A percentile compares a stretch with the other conserved stretches of the same genome.
These are phyloP conservation scores for Heliothis peltigera DNA, from an alignment of 2,888 invertebrate species.

Conservation along the genomic window DNA sequence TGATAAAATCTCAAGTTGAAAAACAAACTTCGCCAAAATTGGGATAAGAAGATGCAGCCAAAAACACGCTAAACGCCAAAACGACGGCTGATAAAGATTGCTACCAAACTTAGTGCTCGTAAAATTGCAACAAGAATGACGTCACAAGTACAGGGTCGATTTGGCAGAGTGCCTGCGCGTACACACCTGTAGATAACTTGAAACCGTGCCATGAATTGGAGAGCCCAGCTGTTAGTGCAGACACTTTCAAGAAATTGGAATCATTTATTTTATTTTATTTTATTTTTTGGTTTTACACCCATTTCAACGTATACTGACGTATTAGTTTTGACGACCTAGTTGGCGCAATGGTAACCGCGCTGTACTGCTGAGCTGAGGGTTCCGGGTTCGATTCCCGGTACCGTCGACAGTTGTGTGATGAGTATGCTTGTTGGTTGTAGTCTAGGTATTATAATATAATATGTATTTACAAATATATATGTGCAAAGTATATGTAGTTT, in stretches of 20 bases:
- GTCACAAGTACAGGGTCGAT: not conserved
- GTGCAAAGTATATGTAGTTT: no score
- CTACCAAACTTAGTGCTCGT: not conserved
- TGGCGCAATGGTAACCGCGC: no score
- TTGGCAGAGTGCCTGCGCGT: conserved; percentile 13
- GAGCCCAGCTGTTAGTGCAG: not conserved
- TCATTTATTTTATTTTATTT: conserved; percentile 1
- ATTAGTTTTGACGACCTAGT: no score
- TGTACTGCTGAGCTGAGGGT: no score
- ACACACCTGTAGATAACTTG: conserved; percentile 32
- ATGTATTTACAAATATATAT: no score
- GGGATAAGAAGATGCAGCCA: not conserved
- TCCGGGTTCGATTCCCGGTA: no score
- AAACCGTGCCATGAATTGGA: conserved; percentile 15
- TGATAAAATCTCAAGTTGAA: not conserved
- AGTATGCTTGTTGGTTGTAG: no score
- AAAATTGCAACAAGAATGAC: not conserved
- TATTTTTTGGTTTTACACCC: not conserved
- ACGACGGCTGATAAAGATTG: not conserved
- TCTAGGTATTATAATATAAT: no score
- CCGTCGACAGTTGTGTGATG: no score
- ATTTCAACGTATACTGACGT: not conserved
- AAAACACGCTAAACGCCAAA: not conserved
- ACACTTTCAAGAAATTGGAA: not conserved
- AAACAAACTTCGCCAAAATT: not conserved